Conservation (phyloP, 2,113 vertebrate genomes). For the Delphinapterus leucas region DNA sequence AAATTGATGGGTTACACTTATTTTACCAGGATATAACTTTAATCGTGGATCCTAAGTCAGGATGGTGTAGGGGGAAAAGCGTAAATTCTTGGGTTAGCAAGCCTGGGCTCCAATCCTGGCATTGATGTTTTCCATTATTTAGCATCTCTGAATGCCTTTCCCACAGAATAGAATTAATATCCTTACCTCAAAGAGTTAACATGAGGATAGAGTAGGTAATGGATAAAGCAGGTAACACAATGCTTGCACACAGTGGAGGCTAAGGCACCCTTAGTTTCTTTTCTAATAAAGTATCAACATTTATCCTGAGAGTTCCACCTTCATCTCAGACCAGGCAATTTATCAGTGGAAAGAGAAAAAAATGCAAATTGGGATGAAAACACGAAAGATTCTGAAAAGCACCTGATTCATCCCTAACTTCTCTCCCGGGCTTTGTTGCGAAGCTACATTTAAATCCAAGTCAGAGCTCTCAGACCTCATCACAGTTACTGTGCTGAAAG, state of each 20-base stretch:
- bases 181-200: neutral
- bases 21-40: neutral
- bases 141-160: neutral
- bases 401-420: neutral
- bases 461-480: slow-evolving; percentile 42
- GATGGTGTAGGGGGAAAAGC: neutral
- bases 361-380: slow-evolving; percentile 61
- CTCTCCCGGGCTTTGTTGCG: slow-evolving; percentile 24
- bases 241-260: neutral
- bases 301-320: slow-evolving; percentile 61
- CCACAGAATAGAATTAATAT: neutral
- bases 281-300: neutral
- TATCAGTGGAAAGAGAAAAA: slow-evolving; percentile 65
- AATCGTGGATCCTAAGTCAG: neutral
- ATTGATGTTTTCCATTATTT: neutral
- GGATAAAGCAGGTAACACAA: neutral
- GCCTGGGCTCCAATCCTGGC: neutral
- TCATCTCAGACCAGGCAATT: slow-evolving; percentile 58
- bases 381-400: neutral
- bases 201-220: neutral
- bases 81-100: neutral
- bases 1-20: neutral
- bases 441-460: slow-evolving; percentile 59
- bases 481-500: slow-evolving; percentile 59
- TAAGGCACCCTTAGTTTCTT: neutral